Base-by-base conservation (phyloP, 2,113 vertebrate species). In the Etheostoma spectabile region DNA sequence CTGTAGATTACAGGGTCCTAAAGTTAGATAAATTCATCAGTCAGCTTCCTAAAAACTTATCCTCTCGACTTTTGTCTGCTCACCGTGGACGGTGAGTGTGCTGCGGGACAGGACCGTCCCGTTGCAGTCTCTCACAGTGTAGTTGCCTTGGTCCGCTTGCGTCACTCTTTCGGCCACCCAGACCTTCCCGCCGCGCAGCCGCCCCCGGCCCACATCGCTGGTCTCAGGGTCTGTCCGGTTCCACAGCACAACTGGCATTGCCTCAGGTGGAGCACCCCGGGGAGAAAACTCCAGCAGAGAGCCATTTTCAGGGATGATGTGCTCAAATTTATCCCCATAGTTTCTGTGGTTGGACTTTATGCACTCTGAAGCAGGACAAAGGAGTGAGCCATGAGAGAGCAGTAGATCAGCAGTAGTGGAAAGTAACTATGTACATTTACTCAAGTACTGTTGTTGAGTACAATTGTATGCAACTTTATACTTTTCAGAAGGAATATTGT, bases 61-160 rank as follows among this genome's bases (percentile, higher is more conserved):
- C 35, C 15, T 56, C 51, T 65, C 8, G 33, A 24, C 4, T 30
- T 74, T 52, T 8, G 5, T 24, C 64, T 69, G 49, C 91, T 94
- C 87, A 94, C 94, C 94, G 1, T 85, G 89, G 30, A 94, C 91
- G 8, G 95, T 93, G 0, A 98, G 96, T 86, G 95, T 96, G 92
- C 96, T 96, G 59, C 95, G 96, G 16, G 96, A 96, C 91, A 97
- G 93, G 33, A 88, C 83, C 51, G 80, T 92, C 62, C 93, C 92
- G 60, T 92, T 89, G 0, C 90, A 93, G 77, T 97, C 96, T 65
- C 94, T 95, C 16, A 98, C 91, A 1, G 97, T 97, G 53, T 96
- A 97, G 0, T 97, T 97, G 83, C 97, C 94, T 67, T 94, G 94
- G 87, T 95, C 94, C 0, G 69, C 85, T 33, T 93, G 93, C 0